Evolutionary conservation across 2,797 vertebrate species (phyloP).

Genomic region (Gymnothorax javanicus): DNA sequence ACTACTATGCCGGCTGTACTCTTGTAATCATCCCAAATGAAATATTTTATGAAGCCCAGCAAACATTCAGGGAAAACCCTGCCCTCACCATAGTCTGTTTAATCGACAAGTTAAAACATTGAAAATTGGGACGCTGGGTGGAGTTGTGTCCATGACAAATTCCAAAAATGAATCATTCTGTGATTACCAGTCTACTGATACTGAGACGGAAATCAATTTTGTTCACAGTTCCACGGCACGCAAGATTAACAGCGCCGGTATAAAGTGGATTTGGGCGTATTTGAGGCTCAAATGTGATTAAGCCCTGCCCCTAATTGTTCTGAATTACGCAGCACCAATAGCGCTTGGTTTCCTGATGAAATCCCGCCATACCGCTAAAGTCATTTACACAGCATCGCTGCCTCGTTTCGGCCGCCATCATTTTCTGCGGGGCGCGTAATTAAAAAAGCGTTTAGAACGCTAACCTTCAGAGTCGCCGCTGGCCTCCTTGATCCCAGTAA

Average conservation of each 20-base stretch:
- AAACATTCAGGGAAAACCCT: not conserved
- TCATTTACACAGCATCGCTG: conserved; percentile 29
- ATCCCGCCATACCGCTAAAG: conserved; percentile 36
- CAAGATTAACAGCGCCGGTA: not conserved
- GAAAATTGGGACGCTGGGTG: conserved; percentile 18
- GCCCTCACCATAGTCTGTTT: conserved; percentile 55
- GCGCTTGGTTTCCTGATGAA: conserved; percentile 49
- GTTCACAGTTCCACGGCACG: not conserved
- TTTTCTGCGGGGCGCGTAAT: not conserved
- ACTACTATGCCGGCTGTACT: no score
- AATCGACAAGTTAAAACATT: conserved; percentile 41
- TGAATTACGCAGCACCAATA: conserved; percentile 73
- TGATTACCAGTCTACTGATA: not conserved
- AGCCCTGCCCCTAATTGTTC: conserved; percentile 60
- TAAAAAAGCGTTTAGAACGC: conserved; percentile 7
- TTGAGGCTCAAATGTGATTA: not conserved
- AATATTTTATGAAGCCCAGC: no score
- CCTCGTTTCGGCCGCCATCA: not conserved
- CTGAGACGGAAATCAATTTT: not conserved
- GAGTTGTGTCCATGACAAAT: conserved; percentile 48
- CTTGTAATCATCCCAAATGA: no score
- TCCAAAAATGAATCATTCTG: conserved; percentile 58
- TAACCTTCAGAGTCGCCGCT: conserved; percentile 12
- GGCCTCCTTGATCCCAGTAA: not conserved
- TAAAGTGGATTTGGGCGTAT: not conserved